These are phyloP conservation scores for Pseudorectes ferrugineus DNA, from an alignment of 2,113 vertebrate species.

Conservation along the genomic window DNA sequence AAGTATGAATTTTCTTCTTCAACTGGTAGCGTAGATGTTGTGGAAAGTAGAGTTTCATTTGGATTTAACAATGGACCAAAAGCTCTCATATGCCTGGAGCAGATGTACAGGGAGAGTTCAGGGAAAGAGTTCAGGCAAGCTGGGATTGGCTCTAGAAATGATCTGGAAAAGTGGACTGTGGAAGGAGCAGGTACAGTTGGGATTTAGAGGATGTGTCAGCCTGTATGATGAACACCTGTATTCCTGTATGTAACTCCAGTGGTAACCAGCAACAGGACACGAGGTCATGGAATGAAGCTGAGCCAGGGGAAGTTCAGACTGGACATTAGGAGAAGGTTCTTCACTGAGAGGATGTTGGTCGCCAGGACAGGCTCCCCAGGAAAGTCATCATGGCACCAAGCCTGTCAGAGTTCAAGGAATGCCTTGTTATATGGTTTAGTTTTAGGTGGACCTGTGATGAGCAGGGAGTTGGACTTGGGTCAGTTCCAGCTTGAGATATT, in stretches of 20 bases:
- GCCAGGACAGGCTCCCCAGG: background rate
- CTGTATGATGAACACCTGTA: background rate
- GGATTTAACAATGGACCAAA: background rate
- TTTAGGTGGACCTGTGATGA: background rate
- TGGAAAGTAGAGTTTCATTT: background rate
- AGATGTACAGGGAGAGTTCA: background rate
- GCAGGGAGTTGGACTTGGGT: background rate
- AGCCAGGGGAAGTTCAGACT: background rate
- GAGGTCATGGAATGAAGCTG: background rate
- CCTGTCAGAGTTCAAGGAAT: background rate
- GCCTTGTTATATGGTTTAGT: background rate
- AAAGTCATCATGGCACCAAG: background rate
- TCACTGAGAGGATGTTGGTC: background rate
- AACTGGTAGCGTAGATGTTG: background rate
- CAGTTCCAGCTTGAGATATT: background rate
- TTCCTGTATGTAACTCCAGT: background rate
- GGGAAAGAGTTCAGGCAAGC: background rate
- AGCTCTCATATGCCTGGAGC: background rate
- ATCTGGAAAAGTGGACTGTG: background rate
- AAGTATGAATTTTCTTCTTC: background rate
- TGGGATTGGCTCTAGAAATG: background rate
- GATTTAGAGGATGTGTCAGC: background rate
- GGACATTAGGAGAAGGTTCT: background rate
- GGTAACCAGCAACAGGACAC: rapidly evolving
- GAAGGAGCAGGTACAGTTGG: background rate